Conservation (phyloP, 2,888 invertebrate genomes). For the Sinhomidia bicolor region DNA sequence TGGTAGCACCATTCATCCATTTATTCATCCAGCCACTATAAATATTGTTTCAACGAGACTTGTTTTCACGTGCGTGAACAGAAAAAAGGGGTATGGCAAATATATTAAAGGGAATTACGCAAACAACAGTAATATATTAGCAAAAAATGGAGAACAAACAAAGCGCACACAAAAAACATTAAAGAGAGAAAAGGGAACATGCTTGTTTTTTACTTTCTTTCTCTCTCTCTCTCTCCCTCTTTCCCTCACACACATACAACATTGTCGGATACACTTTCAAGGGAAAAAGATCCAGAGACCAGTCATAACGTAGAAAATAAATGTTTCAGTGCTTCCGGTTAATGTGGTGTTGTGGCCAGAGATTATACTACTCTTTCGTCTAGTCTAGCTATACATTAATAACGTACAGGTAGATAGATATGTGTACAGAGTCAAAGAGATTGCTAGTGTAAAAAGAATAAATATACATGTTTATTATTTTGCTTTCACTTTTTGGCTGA, state of each 20-base stretch:
- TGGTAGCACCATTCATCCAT: not conserved
- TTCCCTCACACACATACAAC: no score
- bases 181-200: no score
- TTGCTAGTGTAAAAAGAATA: no score
- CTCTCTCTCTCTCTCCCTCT: not conserved
- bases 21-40: no score
- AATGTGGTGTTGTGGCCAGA: constrained; percentile 25
- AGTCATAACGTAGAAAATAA: constrained; percentile 30
- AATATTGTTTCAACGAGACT: not conserved
- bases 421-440: no score
- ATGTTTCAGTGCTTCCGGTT: constrained; percentile 26
- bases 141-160: not conserved
- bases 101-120: not conserved
- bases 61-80: not conserved
- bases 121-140: not conserved
- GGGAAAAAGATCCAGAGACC: constrained; percentile 12
- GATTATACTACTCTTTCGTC: not conserved
- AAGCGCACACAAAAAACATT: not conserved
- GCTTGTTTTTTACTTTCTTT: no score
- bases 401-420: not conserved
- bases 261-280: not conserved
- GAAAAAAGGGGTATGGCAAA: not conserved
- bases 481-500: not conserved
- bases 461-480: no score
- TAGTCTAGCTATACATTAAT: no score